These are phyloP conservation scores for Desmodus rotundus DNA, from an alignment of 2,113 vertebrate genomes.

Conservation along the genomic window DNA sequence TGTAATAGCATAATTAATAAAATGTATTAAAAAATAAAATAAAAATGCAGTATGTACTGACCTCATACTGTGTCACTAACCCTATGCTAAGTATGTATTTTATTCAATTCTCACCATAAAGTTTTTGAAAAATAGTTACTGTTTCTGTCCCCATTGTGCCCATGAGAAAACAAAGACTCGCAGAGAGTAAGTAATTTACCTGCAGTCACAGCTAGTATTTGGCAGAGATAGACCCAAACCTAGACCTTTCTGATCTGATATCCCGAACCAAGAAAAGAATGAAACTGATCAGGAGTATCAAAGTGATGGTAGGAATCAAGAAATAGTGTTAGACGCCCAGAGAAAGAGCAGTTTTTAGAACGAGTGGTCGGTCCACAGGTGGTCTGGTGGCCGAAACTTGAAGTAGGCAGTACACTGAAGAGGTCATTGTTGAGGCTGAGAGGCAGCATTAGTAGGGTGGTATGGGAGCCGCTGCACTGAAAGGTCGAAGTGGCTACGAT, in stretches of 20 bases:
- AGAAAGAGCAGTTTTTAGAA: neutral
- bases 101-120: neutral
- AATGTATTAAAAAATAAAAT: too few species aligned
- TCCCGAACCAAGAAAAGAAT: neutral
- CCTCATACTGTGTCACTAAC: neutral
- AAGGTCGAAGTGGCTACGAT: neutral
- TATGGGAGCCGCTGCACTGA: neutral
- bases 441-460: neutral
- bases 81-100: neutral
- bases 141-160: neutral
- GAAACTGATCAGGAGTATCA: neutral
- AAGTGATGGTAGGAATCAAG: neutral
- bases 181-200: neutral
- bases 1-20: too few species aligned
- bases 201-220: neutral
- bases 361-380: neutral
- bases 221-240: neutral
- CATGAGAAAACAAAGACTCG: neutral
- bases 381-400: neutral
- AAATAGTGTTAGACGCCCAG: neutral
- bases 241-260: neutral
- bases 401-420: neutral
- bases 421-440: neutral
- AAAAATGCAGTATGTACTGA: neutral
- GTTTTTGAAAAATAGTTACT: neutral